Evolutionary conservation across 2,888 invertebrate species (phyloP), one percentile per base, ranked within the genome.

Genomic region (Biston stratarius): DNA sequence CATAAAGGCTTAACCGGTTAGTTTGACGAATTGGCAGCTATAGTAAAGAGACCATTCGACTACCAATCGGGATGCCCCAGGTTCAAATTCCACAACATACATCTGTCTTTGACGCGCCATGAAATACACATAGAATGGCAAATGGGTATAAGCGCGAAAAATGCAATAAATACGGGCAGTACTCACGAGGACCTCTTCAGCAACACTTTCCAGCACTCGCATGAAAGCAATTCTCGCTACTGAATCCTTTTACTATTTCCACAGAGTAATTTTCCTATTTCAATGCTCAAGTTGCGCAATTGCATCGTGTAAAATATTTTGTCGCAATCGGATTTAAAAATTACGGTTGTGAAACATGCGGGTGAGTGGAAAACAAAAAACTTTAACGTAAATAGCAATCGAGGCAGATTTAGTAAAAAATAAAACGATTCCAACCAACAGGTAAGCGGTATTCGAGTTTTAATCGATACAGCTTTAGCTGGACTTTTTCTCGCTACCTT

Each of bases 391-490:
- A 2, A 3, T 15, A 24, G n/a, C 24, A n/a, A 34, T 11, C 40
- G 12, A n/a, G 45, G 49, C 49, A 15, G 63, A 60, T 60, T 67
- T 59, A 67, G 57, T 47, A 49, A 61, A 62, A 61, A 67, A 59
- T 59, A 63, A 59, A 64, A 38, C 58, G 49, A 55, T 55, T 59
- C 11, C 38, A 9, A 34, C 53, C 67, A 60, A 60, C 59, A 63
- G 63, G 62, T 67, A 65, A 58, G 14, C 42, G 47, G 55, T 51
- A 61, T 60, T 51, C 51, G 40, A 63, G 60, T 60, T 68, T 63
- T 68, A 68, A 68, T 64, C 67, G 67, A 64, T 64, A 64, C 63
- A 60, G 60, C 55, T 63, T 38, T 51, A 48, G 40, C 6, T 63
- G 34, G 61, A 68, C 60, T 68, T 68, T 62, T 68, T 56, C 34